Base-by-base conservation (phyloP, 2,113 vertebrate species). In the Scomber japonicus region DNA sequence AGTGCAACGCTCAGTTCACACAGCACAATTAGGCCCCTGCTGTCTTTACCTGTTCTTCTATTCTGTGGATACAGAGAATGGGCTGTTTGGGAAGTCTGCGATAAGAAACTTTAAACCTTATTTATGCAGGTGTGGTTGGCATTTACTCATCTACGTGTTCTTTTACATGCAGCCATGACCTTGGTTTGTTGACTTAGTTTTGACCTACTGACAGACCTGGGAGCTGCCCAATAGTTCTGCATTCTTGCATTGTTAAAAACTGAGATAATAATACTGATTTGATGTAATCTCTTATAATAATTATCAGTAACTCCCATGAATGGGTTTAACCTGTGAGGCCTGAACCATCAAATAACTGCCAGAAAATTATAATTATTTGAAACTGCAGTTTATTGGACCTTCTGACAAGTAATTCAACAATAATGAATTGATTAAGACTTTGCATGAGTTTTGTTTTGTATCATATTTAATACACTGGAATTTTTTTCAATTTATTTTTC, bases 91-190 rank as follows among this genome's bases (percentile, higher is more conserved):
- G 3, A 56, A 60, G 7, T 68, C 7, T 0, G 8, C 21, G 19
- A 35, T 11, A 7, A 49, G 7, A 12, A 30, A 19, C 12, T 60
- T 48, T 19, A 70, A 73, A 44, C 48, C 48, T 16, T 19, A 51
- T 64, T 79, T 59, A 66, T 78, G 48, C 60, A 30, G 53, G 48
- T 73, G 80, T 56, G 50, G 48, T 35, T 79, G 55, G 66, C 9
- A 80, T 86, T 12, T 54, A 63, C 44, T 49, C 5, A 5, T 64
- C 27, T 50, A 40, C 35, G 11, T 40, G 54, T 80, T 75, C 31
- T 84, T 70, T 84, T 71, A 71, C 35, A 40, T 40, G 35, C 53
- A 55, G 46, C 65, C 64, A 4, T 31, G 69, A 27, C 60, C 55
- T 57, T 57, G 45, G 44, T 51, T 67, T 56, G 19, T 11, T 55